phyloP scores from a whole-genome alignment of 2,888 invertebrate genomes.

The Tethea ocularis region DNA sequence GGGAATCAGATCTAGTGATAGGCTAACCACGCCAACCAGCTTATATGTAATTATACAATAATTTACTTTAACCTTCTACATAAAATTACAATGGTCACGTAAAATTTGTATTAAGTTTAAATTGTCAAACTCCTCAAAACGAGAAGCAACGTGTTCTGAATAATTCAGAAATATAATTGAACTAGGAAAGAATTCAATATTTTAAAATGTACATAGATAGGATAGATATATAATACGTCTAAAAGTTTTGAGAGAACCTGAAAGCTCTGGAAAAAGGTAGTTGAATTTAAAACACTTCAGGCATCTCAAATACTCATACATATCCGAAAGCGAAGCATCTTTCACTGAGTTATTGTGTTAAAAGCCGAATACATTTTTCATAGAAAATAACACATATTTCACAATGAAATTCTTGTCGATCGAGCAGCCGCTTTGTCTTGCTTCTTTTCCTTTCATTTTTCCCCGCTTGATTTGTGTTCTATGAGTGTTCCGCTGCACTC shows the following conservation, averaged over 20 bases:
- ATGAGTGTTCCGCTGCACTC: conserved; percentile 67
- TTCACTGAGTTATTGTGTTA: conserved; percentile 57
- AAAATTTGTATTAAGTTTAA: too few species aligned
- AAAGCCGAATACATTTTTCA: conserved; percentile 67
- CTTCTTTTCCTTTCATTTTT: conserved; percentile 62
- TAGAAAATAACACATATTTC: conserved; percentile 73
- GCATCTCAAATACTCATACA: conserved; percentile 18
- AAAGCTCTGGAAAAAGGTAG: conserved; percentile 13
- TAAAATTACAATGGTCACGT: too few species aligned
- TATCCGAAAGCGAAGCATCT: conserved; percentile 35
- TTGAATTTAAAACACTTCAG: conserved; percentile 19
- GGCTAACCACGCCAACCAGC: too few species aligned
- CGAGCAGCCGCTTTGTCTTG: conserved; percentile 69
- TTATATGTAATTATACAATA: too few species aligned
- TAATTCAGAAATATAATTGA: too few species aligned
- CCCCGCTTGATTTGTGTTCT: conserved; percentile 71
- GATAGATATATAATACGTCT: not conserved
- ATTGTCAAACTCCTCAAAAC: not conserved
- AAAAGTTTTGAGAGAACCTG: not conserved
- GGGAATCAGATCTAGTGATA: too few species aligned
- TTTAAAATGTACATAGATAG: too few species aligned
- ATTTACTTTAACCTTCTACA: too few species aligned
- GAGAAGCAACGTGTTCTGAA: not conserved
- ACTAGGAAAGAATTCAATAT: not conserved
- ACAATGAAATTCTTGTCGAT: conserved; percentile 72